Percentiles rank a stretch among this genome's conserved stretches.
phyloP scores from a whole-genome alignment of 2,113 vertebrate genomes.

The Mesocricetus auratus region DNA sequence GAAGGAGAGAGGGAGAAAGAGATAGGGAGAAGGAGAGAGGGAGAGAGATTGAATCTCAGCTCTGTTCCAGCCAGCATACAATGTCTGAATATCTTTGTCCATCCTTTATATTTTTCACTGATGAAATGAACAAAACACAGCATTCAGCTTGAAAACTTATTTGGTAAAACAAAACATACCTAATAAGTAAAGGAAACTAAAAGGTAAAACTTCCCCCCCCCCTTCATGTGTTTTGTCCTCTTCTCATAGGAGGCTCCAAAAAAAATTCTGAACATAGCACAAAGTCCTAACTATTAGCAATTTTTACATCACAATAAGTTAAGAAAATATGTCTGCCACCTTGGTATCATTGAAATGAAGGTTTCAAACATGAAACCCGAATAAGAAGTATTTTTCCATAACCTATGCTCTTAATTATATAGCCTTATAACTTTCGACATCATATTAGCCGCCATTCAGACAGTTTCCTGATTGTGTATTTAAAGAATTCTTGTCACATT shows the following conservation, averaged over 20 bases:
- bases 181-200: neutral
- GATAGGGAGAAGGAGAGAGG: neutral
- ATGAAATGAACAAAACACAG: neutral
- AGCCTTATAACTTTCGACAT: neutral
- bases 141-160: neutral
- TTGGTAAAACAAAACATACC: neutral
- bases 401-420: neutral
- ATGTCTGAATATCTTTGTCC: neutral
- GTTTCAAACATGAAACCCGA: neutral
- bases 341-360: neutral
- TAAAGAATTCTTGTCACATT: neutral
- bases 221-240: too few species aligned
- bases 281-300: neutral
- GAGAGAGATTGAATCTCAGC: neutral
- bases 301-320: neutral
- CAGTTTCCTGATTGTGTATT: neutral
- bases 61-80: neutral
- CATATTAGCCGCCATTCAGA: neutral
- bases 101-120: neutral
- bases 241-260: neutral
- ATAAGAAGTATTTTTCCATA: neutral
- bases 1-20: neutral
- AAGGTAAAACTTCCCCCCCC: neutral
- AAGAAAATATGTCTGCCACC: neutral
- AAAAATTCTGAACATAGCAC: neutral